Evolutionary conservation across 2,888 invertebrate genomes (phyloP).

Genomic region (Epirrhoe alternata): DNA sequence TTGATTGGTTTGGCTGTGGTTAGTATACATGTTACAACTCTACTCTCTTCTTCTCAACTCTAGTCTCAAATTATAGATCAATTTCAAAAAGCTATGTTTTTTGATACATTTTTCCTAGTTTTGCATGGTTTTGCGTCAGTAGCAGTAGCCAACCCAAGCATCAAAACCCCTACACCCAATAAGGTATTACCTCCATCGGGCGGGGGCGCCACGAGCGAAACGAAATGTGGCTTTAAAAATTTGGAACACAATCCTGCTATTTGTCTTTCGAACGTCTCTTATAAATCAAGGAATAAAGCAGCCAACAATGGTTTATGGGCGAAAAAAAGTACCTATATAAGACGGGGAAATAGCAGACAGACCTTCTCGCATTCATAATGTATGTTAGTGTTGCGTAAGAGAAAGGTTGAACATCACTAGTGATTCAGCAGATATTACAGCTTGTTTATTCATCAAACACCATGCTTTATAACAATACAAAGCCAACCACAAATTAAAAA

Average conservation of each 20-base stretch:
- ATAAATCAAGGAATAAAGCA: constrained; percentile 89
- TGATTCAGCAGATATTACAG: constrained; percentile 34
- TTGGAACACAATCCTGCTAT: constrained; percentile 92
- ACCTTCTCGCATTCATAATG: constrained; percentile 78
- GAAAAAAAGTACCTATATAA: constrained; percentile 84
- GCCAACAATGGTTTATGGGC: constrained; percentile 87
- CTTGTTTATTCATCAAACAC: not conserved
- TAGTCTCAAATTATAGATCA: too few species aligned
- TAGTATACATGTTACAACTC: too few species aligned
- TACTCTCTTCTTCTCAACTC: too few species aligned
- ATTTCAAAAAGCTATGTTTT: too few species aligned
- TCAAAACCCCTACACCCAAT: constrained; percentile 64
- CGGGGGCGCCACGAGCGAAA: constrained; percentile 85
- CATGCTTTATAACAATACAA: not conserved
- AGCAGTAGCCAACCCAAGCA: constrained; percentile 53
- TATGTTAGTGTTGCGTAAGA: constrained; percentile 78
- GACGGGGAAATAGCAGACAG: constrained; percentile 82
- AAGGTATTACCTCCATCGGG: constrained; percentile 67
- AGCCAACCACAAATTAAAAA: not conserved
- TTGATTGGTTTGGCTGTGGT: not conserved
- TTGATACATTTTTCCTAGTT: not conserved
- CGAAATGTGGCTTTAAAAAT: constrained; percentile 92
- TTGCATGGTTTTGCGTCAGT: not conserved
- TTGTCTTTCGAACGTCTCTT: constrained; percentile 90
- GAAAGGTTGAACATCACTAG: constrained; percentile 59